Evolutionary conservation across 2,797 vertebrate species (phyloP).

Genomic region (Australoheros facetus): DNA sequence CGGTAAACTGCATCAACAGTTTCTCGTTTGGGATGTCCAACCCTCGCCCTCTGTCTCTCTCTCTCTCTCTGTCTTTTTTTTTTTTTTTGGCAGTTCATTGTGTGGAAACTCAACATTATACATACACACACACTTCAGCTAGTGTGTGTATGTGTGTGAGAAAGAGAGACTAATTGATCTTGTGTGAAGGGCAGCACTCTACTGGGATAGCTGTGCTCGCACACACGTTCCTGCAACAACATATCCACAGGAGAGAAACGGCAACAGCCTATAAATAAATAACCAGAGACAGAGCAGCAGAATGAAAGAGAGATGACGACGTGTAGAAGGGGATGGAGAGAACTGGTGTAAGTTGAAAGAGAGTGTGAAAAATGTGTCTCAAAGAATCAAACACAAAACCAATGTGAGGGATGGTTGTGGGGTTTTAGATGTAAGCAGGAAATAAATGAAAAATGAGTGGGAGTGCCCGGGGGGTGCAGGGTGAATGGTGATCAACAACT

Average conservation of each 20-base stretch:
- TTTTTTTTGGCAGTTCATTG: not conserved
- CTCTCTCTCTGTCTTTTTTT: too few species aligned
- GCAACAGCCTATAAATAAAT: conserved; percentile 61
- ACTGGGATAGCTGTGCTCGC: conserved; percentile 18
- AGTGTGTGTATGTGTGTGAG: not conserved
- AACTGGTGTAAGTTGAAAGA: conserved; percentile 12
- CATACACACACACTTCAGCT: not conserved
- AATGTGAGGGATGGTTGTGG: conserved; percentile 16
- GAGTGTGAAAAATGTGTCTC: conserved; percentile 18
- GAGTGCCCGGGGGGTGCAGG: not conserved
- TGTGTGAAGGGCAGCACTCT: conserved; percentile 55
- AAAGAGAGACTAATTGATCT: conserved; percentile 55
- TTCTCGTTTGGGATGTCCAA: not conserved
- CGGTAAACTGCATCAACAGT: conserved; percentile 10
- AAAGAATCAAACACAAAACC: conserved; percentile 1
- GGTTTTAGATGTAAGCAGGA: not conserved
- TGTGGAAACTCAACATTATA: conserved; percentile 7
- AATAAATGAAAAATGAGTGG: conserved; percentile 4
- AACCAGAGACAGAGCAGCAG: conserved; percentile 40
- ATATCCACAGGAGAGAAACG: conserved; percentile 48
- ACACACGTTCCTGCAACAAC: conserved; percentile 22
- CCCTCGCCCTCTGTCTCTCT: not conserved
- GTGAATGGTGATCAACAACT: conserved; percentile 8
- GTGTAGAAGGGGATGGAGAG: conserved; percentile 29
- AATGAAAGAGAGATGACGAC: conserved; percentile 28